Evolutionary conservation across 2,113 vertebrate species (phyloP).

Genomic region (human): GRCh38 chr2:234177501-234178000

Average conservation of each 20-base stretch:
- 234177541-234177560: constrained; percentile 41
- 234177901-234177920: neutral
- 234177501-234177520: neutral
- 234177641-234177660: neutral
- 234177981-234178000: neutral
- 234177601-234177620: neutral
- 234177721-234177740: neutral
- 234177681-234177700: fast-evolving
- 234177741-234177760: neutral
- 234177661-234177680: neutral
- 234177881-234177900: neutral
- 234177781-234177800: too few relatives aligned
- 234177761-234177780: neutral
- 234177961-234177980: neutral
- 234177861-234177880: neutral
- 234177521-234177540: constrained; percentile 41
- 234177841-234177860: neutral
- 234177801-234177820: neutral
- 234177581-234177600: constrained; percentile 42
- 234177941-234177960: neutral
- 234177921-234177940: too few relatives aligned
- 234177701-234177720: neutral
- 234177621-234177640: neutral
- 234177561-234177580: neutral
- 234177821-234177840: neutral